Percentiles rank a stretch among this genome's conserved stretches.
Conservation (phyloP, 2,797 vertebrate species). For the Sphaeramia orbicularis region DNA sequence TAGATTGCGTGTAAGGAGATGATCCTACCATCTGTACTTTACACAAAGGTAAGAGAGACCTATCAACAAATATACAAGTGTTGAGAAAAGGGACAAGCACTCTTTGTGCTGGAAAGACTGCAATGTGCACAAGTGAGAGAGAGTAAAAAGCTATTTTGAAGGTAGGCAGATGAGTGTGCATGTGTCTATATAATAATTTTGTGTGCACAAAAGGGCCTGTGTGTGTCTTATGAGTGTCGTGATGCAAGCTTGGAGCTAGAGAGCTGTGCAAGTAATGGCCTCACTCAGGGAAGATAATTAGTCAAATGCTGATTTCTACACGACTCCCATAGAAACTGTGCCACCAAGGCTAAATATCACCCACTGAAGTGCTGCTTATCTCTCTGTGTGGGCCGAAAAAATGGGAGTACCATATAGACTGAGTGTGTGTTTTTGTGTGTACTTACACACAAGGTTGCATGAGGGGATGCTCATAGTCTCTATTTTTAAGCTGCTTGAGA, state of each 20-base stretch:
- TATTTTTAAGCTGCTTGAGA: slow-evolving; percentile 25
- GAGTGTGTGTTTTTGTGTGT: slow-evolving; percentile 5
- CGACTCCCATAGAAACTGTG: slow-evolving; percentile 63
- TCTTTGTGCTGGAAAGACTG: slow-evolving; percentile 7
- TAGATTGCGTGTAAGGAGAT: slow-evolving; percentile 6
- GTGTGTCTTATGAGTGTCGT: slow-evolving; percentile 59
- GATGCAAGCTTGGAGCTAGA: slow-evolving; percentile 59
- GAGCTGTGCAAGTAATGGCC: slow-evolving; percentile 67
- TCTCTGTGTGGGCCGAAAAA: slow-evolving; percentile 69
- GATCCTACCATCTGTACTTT: slow-evolving; percentile 28
- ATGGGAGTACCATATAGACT: slow-evolving; percentile 40
- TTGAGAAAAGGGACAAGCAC: not conserved
- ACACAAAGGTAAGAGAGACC: slow-evolving; percentile 58
- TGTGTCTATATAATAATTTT: slow-evolving; percentile 1
- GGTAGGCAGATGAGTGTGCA: slow-evolving; percentile 25
- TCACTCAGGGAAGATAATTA: slow-evolving; percentile 73
- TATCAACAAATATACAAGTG: slow-evolving; percentile 2
- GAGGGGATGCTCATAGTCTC: not conserved
- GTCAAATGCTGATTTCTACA: slow-evolving; percentile 76
- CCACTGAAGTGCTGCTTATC: slow-evolving; percentile 73
- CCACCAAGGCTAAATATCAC: slow-evolving; percentile 72
- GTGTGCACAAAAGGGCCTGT: slow-evolving; percentile 42
- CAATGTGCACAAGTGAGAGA: not conserved
- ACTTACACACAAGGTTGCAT: slow-evolving; percentile 4
- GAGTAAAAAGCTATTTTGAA: slow-evolving; percentile 36